These are phyloP conservation scores for Caenorhabditis virilis DNA, from an alignment of 2,888 invertebrate species.

Conservation along the genomic window DNA sequence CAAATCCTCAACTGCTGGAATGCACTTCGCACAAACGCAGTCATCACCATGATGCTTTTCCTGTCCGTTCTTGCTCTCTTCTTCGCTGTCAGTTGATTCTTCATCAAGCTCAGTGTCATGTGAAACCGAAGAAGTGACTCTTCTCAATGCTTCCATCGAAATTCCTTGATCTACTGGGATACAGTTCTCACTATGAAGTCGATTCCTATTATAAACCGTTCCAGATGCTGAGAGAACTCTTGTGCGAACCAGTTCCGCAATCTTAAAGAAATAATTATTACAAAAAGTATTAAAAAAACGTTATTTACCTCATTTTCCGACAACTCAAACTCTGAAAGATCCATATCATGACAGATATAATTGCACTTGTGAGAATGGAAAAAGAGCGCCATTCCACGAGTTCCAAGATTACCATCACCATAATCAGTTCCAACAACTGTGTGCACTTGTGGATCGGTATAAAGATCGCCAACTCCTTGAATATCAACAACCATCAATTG, in stretches of 20 bases:
- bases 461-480: slow-evolving; percentile 74
- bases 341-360: slow-evolving; percentile 72
- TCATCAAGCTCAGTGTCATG: slow-evolving; percentile 1
- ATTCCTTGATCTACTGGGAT: slow-evolving; percentile 4
- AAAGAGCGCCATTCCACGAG: slow-evolving; percentile 74
- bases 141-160: slow-evolving; percentile 44
- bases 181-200: background rate
- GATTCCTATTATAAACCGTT: slow-evolving; percentile 6
- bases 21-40: slow-evolving; percentile 40
- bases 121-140: slow-evolving; percentile 33
- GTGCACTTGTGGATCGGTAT: slow-evolving; percentile 75
- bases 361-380: slow-evolving; percentile 74
- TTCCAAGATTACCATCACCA: slow-evolving; percentile 74
- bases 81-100: background rate
- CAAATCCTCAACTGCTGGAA: slow-evolving; percentile 3
- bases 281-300: too few relatives aligned
- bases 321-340: slow-evolving; percentile 73
- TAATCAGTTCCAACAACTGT: slow-evolving; percentile 72
- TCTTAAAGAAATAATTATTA: too few relatives aligned
- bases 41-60: slow-evolving; percentile 3
- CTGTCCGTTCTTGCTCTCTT: too few relatives aligned
- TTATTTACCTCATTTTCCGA: slow-evolving; percentile 49
- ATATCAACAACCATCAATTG: slow-evolving; percentile 74
- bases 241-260: slow-evolving; percentile 28
- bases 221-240: slow-evolving; percentile 15